Base-by-base conservation (phyloP, 2,113 vertebrate genomes). In the Stigmatopora argus region DNA sequence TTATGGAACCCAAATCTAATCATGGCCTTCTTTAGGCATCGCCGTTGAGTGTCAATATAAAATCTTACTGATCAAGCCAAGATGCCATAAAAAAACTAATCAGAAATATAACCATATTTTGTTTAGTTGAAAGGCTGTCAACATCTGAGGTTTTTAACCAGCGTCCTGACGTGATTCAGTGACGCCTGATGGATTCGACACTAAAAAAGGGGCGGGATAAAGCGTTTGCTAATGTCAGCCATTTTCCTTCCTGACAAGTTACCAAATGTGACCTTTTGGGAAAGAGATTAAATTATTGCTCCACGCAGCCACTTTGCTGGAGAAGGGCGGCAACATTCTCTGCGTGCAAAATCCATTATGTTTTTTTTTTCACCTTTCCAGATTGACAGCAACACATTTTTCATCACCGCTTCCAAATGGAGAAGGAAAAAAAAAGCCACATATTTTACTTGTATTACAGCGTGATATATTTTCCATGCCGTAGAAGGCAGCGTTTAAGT, bases 201-300 rank as follows among this genome's bases (percentile, higher is more conserved):
- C 47, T 61, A 46, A 61, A 31, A 78, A 15, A 31, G 14, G 7
- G 53, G 19, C 55, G 38, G 55, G 77, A 59, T 72, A 73, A 83
- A 71, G 65, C 62, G 34, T 65, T 78, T 56, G 66, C 64, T 8
- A 72, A 80, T 73, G 70, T 81, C 69, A 83, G 65, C 66, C 63
- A 65, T 68, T 77, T 83, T 76, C 44, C 64, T 83, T 86, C 80
- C 62, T 88, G 86, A 87, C 80, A 86, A 80, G 69, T 73, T 65
- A 78, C 83, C 77, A 84, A 86, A 83, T 21, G 41, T 87, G 87
- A 90, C 87, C 86, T 90, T 90, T 88, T 73, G 57, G 70, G 23
- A 64, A 77, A 77, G 80, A 78, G 64, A 80, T 78, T 75, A 70
- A 77, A 83, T 78, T 68, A 79, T 78, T 83, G 77, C 71, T 77